Evolutionary conservation across 2,888 invertebrate species (phyloP), one percentile per base, ranked within the genome.

Genomic region (Drosophila meridionalis): DNA sequence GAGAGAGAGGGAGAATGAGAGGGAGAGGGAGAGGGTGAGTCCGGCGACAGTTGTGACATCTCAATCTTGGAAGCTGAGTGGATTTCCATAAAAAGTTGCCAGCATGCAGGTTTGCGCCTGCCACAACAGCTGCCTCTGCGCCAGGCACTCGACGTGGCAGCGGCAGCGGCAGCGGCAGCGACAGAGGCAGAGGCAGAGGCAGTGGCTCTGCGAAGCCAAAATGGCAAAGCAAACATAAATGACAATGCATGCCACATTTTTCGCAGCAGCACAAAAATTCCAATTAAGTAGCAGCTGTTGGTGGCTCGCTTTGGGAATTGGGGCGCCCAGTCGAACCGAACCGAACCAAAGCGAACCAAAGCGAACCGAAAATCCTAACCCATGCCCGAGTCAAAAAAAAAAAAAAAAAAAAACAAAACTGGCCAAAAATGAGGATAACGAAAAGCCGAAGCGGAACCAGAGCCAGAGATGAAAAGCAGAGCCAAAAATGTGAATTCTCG

Each of bases 251-350:
- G 78, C 71, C 86, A 73, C 88, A 85, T 80, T 87, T 78, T 77
- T 82, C 57, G 69, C 67, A 69, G 74, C 73, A 79, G 61, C 80
- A 80, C 72, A 82, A 88, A 87, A 80, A 75, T 89, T 86, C 82
- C 85, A 86, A 86, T 86, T 86, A 87, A 80, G 85, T 87, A 82
- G 89, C 89, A 89, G 84, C 89, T 86, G 86, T 70, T 89, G 69
- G 71, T 61, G 69, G 70, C 76, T 85, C 66, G 80, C 83, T 76
- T 79, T 74, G 79, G 77, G 84, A 83, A 81, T 83, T 77, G 14
- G 57, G 38, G 32, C 56, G 43, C 43, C 65, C 47, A 59, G 58
- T 47, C 26, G 67, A 56, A 26, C 34, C 20, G 34, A 34, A 11
- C 1, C 50, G 20, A 52, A 52, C 53, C 42, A 40, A 34, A 34